These are phyloP conservation scores for Platichthys flesus DNA, from an alignment of 2,113 vertebrate species.

Conservation along the genomic window DNA sequence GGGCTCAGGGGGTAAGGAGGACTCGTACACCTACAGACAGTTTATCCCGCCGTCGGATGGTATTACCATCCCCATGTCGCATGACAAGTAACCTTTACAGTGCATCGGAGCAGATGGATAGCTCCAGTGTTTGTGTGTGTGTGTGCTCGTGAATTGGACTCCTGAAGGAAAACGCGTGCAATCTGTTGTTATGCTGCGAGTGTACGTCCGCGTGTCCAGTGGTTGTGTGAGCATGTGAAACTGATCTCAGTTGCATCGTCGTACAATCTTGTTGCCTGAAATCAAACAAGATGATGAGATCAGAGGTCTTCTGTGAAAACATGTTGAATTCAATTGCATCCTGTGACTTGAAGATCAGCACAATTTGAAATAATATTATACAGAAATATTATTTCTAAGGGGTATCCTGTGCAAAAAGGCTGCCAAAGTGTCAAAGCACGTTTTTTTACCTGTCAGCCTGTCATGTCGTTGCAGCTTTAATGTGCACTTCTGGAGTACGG, in stretches of 20 bases:
- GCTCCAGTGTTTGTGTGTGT: slow-evolving; percentile 28
- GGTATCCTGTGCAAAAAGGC: slow-evolving; percentile 9
- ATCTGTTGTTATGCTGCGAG: slow-evolving; percentile 11
- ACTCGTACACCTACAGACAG: slow-evolving; percentile 69
- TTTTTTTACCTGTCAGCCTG: slow-evolving; percentile 65
- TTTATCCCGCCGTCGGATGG: slow-evolving; percentile 56
- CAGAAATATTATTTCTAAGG: slow-evolving; percentile 69
- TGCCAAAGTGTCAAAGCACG: slow-evolving; percentile 44
- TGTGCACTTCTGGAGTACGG: slow-evolving; percentile 56
- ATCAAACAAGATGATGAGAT: slow-evolving; percentile 61
- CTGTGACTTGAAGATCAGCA: neutral
- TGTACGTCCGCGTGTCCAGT: slow-evolving; percentile 11
- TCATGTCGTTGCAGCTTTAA: slow-evolving; percentile 53
- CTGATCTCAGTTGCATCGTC: slow-evolving; percentile 63
- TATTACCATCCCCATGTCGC: slow-evolving; percentile 56
- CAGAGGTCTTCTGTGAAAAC: slow-evolving; percentile 9
- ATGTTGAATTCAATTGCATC: slow-evolving; percentile 25
- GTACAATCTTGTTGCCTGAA: slow-evolving; percentile 58
- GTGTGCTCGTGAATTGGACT: slow-evolving; percentile 44
- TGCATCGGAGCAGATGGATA: slow-evolving; percentile 50
- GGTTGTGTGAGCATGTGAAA: slow-evolving; percentile 68
- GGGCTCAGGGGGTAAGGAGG: slow-evolving; percentile 87
- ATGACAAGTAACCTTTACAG: slow-evolving; percentile 66
- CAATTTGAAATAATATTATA: slow-evolving; percentile 73
- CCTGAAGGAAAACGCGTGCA: slow-evolving; percentile 2